Conservation (phyloP, 53 echinoderm and acorn worm species). For the Echinometra lucunter region DNA sequence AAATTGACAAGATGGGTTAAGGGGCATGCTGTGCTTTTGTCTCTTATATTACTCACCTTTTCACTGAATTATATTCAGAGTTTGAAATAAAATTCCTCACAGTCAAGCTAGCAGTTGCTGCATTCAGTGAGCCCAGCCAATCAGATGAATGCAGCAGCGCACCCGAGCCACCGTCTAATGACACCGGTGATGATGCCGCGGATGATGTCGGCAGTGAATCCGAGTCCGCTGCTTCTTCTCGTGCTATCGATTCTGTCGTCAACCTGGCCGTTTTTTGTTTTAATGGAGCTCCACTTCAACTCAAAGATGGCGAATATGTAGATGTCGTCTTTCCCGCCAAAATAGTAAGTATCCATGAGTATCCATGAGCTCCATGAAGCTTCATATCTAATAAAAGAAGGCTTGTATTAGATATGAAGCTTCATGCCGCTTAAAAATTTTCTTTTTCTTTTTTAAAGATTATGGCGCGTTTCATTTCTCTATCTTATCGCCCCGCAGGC, state of each 20-base stretch:
- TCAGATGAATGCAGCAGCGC: neutral
- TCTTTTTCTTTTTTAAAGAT: too few relatives aligned
- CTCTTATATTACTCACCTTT: too few relatives aligned
- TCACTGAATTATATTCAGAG: too few relatives aligned
- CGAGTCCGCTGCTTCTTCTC: neutral
- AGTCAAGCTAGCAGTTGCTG: neutral
- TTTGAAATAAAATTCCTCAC: too few relatives aligned
- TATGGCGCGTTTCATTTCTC: too few relatives aligned
- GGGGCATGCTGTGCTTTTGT: too few relatives aligned
- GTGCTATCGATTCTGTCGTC: neutral
- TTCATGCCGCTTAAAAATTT: too few relatives aligned
- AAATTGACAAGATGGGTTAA: too few relatives aligned
- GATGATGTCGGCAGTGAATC: neutral
- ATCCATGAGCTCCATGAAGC: too few relatives aligned
- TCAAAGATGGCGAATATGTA: neutral
- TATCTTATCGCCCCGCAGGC: too few relatives aligned
- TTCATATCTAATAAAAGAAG: too few relatives aligned
- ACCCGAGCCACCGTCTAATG: neutral
- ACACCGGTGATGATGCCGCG: neutral
- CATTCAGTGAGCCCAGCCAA: neutral
- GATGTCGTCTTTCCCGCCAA: conserved; percentile 28
- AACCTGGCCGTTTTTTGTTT: conserved; percentile 11
- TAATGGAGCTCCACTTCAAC: conserved; percentile 16
- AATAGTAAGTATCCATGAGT: neutral
- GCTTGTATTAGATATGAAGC: too few relatives aligned